phyloP scores from a whole-genome alignment of 2,113 vertebrate genomes.

The Tichodroma muraria region DNA sequence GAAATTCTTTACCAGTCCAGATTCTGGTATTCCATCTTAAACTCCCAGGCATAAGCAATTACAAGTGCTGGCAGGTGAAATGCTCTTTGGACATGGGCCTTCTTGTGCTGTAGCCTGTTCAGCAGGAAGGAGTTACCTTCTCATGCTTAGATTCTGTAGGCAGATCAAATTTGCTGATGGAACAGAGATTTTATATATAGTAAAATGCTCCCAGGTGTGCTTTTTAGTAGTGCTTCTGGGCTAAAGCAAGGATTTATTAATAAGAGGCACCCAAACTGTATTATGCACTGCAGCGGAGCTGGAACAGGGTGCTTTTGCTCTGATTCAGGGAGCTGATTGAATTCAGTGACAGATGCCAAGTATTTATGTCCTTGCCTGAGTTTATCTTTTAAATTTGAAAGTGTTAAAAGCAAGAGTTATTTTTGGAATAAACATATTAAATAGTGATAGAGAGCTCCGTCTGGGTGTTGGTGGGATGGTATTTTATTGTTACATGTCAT shows the following conservation, averaged over 20 bases:
- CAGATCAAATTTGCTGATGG: not conserved
- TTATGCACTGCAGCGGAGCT: not conserved
- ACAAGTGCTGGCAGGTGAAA: not conserved
- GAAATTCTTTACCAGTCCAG: not conserved
- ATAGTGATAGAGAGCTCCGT: not conserved
- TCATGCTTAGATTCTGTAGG: not conserved
- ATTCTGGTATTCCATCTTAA: not conserved
- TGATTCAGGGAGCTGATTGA: conserved; percentile 3
- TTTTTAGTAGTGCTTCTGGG: not conserved
- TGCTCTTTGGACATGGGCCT: not conserved
- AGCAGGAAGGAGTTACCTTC: not conserved
- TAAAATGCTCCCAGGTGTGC: conserved; percentile 23
- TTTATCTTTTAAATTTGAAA: conserved; percentile 48
- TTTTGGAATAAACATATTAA: not conserved
- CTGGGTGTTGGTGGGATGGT: not conserved
- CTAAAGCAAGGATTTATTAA: not conserved
- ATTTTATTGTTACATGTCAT: not conserved
- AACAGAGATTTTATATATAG: conserved; percentile 5
- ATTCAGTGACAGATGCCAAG: conserved; percentile 20
- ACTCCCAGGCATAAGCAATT: not conserved
- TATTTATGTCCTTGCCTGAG: conserved; percentile 25
- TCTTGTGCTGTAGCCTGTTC: not conserved
- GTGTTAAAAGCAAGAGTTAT: conserved; percentile 38
- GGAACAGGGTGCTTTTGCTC: not conserved
- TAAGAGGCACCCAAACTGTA: not conserved